These are phyloP conservation scores for Aplidium turbinatum DNA, from an alignment of 23 tunicate species.

Conservation along the genomic window DNA sequence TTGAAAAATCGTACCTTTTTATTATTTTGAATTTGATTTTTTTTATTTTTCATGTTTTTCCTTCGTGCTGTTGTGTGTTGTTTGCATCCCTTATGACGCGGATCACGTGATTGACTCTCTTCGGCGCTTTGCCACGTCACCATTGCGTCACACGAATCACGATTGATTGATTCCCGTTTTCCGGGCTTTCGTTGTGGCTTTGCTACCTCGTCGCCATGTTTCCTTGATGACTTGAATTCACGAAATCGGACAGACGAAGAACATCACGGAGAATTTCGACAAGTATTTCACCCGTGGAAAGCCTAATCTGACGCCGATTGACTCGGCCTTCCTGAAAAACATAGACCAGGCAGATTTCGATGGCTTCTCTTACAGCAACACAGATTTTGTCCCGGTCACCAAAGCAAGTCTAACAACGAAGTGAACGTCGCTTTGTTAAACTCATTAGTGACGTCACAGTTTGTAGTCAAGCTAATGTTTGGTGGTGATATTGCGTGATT, in stretches of 20 bases:
- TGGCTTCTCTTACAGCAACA: slow-evolving; percentile 81
- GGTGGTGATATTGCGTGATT: not conserved
- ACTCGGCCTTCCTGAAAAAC: slow-evolving; percentile 62
- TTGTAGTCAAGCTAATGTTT: not conserved
- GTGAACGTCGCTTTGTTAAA: slow-evolving; percentile 41
- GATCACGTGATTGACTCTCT: too few species aligned
- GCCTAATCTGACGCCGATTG: slow-evolving; percentile 85
- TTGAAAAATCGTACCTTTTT: too few species aligned
- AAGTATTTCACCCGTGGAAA: slow-evolving; percentile 87
- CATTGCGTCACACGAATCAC: too few species aligned
- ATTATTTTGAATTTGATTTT: too few species aligned
- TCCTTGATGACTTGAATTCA: too few species aligned
- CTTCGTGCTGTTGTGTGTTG: too few species aligned
- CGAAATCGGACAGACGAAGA: slow-evolving; percentile 72
- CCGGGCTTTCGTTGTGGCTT: too few species aligned
- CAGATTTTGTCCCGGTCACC: slow-evolving; percentile 46
- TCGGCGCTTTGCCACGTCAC: too few species aligned
- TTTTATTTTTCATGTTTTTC: too few species aligned
- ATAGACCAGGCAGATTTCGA: slow-evolving; percentile 90
- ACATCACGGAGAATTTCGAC: slow-evolving; percentile 96
- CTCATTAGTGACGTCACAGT: not conserved
- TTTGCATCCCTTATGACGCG: too few species aligned
- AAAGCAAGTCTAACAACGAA: slow-evolving; percentile 9
- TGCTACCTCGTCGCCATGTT: too few species aligned
- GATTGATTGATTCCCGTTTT: too few species aligned